Conservation (phyloP, 2,113 vertebrate species). For the Siniperca knerii region DNA sequence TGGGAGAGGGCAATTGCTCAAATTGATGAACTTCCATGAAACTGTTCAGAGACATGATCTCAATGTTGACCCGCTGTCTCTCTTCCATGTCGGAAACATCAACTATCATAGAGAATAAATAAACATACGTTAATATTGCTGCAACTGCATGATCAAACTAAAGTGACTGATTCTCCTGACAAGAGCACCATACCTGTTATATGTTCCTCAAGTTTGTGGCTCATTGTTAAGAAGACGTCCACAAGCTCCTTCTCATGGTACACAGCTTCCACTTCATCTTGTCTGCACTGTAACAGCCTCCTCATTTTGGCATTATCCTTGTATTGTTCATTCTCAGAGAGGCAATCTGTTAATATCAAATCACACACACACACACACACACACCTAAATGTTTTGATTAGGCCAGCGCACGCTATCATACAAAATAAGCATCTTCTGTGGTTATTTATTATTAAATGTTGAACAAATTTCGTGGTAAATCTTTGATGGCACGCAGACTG, state of each 20-base stretch:
- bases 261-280: constrained; percentile 77
- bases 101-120: constrained; percentile 80
- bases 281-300: constrained; percentile 79
- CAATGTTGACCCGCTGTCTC: constrained; percentile 76
- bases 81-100: constrained; percentile 71
- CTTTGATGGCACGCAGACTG: background rate
- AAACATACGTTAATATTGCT: background rate
- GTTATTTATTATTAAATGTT: background rate
- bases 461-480: background rate
- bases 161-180: background rate
- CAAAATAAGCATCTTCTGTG: background rate
- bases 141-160: background rate
- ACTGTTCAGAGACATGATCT: constrained; percentile 53
- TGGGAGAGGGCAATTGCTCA: background rate
- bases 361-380: background rate
- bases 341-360: constrained; percentile 74
- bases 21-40: constrained; percentile 76
- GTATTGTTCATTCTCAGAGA: constrained; percentile 69
- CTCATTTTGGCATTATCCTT: constrained; percentile 70
- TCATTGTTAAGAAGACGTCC: constrained; percentile 86
- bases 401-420: background rate
- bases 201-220: constrained; percentile 78
- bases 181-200: constrained; percentile 83
- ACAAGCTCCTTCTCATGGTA: constrained; percentile 80
- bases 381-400: background rate